Evolutionary conservation across 2,113 vertebrate species (phyloP), one percentile per base, ranked within the genome.

Genomic region (Thamnophis sirtalis): DNA sequence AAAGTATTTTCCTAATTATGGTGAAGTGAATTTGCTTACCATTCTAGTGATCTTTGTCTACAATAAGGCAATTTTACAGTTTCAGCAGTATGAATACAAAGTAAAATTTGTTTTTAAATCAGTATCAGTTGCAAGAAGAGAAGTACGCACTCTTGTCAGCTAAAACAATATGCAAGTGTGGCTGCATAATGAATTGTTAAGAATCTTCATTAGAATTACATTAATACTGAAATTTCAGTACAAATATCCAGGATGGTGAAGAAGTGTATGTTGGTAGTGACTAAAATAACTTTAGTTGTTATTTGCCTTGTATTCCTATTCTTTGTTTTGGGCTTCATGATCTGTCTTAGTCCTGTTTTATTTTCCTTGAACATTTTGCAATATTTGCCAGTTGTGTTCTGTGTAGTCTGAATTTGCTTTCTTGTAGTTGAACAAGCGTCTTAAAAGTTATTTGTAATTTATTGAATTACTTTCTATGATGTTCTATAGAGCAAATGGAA

Each of bases 381-480:
- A 99, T 99, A 99, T 98, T 98, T 99, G 98, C 98, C 98, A 98
- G 98, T 98, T 99, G 98, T 99, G 98, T 98, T 99, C 98, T 99
- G 98, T 99, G 98, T 99, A 99, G 98, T 99, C 98, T 96, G 97
- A 98, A 98, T 98, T 99, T 98, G 98, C 98, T 98, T 98, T 98
- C 98, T 86, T 99, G 98, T 99, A 99, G 99, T 99, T 98, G 98
- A 99, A 99, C 98, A 98, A 97, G 96, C 97, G 98, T 99, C 98
- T 99, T 99, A 98, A 98, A 98, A 99, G 99, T 99, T 98, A 98
- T 99, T 99, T 99, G 98, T 99, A 99, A 99, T 99, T 99, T 99
- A 99, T 99, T 99, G 98, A 99, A 99, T 99, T 99, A 98, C 99
- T 99, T 99, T 99, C 99, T 99, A 99, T 99, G 98, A 99, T 99